Evolutionary conservation across 2,888 invertebrate genomes (phyloP).

Genomic region (Ormyrus pomaceus): DNA sequence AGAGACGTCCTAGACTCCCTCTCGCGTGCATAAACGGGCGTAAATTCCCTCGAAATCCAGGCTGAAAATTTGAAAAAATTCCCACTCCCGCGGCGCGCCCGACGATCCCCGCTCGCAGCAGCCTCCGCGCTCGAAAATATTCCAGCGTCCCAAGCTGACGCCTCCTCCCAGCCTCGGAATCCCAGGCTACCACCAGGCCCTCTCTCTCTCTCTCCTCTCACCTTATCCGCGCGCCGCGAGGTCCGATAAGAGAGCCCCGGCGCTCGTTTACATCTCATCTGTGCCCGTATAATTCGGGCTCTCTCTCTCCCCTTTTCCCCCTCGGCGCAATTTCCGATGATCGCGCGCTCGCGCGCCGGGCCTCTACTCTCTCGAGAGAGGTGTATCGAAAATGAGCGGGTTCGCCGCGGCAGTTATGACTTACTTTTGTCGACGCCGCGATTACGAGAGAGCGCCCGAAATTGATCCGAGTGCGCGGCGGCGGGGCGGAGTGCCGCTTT

Average conservation of each 20-base stretch:
- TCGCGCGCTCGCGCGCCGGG: not conserved
- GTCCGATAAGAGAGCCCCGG: conserved; percentile 26
- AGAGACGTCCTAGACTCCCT: no score
- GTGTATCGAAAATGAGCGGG: not conserved
- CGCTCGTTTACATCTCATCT: conserved; percentile 47
- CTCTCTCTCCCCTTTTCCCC: not conserved
- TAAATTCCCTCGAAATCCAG: no score
- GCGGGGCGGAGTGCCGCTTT: not conserved
- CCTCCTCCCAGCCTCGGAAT: no score
- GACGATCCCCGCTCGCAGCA: no score
- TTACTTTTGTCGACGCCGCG: conserved; percentile 35
- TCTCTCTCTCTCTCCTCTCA: not conserved
- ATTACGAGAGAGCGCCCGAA: not conserved
- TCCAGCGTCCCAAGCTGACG: no score
- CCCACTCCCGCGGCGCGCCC: no score
- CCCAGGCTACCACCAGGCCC: not conserved
- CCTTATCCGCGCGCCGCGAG: not conserved
- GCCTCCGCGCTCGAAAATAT: no score
- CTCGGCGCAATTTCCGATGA: conserved; percentile 12
- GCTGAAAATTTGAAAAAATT: no score
- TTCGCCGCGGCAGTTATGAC: conserved; percentile 34
- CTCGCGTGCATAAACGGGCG: no score
- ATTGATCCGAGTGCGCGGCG: not conserved
- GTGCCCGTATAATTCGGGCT: not conserved
- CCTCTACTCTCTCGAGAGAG: not conserved